phyloP scores from a whole-genome alignment of 2,113 vertebrate genomes.

The Leptocoma aspasia region DNA sequence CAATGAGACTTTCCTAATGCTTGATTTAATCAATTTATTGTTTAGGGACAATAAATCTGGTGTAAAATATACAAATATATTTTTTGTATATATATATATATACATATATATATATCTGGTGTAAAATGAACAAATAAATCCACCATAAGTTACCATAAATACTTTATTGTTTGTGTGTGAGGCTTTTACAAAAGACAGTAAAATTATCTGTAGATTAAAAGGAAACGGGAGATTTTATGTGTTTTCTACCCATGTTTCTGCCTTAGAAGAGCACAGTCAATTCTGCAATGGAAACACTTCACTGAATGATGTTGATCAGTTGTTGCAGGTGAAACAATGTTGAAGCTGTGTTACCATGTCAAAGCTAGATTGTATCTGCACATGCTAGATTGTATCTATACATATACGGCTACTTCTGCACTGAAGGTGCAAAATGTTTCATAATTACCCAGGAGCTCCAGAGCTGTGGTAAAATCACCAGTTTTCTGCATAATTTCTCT shows the following conservation, averaged over 20 bases:
- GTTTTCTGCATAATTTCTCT: conserved; percentile 60
- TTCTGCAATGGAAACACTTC: background rate
- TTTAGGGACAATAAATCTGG: background rate
- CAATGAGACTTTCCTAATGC: background rate
- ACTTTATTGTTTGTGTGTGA: background rate
- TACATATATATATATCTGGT: too few species aligned
- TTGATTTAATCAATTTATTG: background rate
- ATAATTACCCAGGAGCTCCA: conserved; percentile 79
- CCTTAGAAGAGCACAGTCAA: background rate
- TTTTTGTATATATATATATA: too few species aligned
- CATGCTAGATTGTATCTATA: background rate
- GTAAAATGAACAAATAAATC: background rate
- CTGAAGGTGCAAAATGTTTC: background rate
- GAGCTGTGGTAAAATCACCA: conserved; percentile 69
- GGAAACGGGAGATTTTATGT: background rate
- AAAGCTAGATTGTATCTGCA: background rate
- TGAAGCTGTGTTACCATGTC: background rate
- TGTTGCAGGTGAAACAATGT: background rate
- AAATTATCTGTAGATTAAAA: background rate
- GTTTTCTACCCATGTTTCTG: background rate
- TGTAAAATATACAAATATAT: background rate
- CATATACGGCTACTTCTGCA: fast-evolving
- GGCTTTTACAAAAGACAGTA: background rate
- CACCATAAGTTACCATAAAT: background rate
- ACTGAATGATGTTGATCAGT: background rate